phyloP scores from a whole-genome alignment of 2,113 vertebrate species.

The Sinocyclocheilus anshuiensis region DNA sequence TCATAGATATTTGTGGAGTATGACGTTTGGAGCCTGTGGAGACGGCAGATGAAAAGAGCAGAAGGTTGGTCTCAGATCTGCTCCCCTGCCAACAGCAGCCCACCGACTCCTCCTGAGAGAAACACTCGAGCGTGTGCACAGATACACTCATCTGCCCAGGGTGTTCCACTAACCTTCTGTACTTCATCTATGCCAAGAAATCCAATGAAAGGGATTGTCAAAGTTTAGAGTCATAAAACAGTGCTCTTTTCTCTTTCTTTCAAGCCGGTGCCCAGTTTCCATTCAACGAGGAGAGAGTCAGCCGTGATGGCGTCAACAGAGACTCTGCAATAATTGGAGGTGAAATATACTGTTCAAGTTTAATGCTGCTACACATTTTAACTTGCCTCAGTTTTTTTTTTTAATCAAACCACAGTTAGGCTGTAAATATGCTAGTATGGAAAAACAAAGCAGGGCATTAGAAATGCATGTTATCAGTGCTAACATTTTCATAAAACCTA shows the following conservation, averaged over 20 bases:
- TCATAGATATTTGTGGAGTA: constrained; percentile 9
- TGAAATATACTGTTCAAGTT: constrained; percentile 55
- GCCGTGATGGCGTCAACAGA: constrained; percentile 84
- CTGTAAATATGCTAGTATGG: neutral
- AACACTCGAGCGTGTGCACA: neutral
- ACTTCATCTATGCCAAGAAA: neutral
- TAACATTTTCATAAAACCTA: neutral
- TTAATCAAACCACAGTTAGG: too few species aligned
- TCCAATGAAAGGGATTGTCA: neutral
- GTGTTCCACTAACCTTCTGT: constrained; percentile 10
- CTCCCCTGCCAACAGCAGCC: constrained; percentile 15
- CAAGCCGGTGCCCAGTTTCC: constrained; percentile 87
- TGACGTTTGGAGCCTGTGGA: constrained; percentile 38
- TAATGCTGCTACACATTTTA: neutral
- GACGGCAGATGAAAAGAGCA: constrained; percentile 54
- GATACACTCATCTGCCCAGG: neutral
- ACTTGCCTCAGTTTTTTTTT: too few species aligned
- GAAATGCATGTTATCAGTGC: neutral
- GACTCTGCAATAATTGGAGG: constrained; percentile 95
- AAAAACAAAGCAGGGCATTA: neutral
- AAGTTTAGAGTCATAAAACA: neutral
- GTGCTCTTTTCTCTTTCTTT: constrained; percentile 22
- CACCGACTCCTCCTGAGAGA: constrained; percentile 18
- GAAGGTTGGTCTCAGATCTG: constrained; percentile 42
- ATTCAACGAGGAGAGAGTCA: constrained; percentile 82